Percentiles rank a stretch among this genome's conserved stretches.
These are phyloP conservation scores for Syrmaticus mikado DNA, from an alignment of 2,113 vertebrate genomes.

Conservation along the genomic window DNA sequence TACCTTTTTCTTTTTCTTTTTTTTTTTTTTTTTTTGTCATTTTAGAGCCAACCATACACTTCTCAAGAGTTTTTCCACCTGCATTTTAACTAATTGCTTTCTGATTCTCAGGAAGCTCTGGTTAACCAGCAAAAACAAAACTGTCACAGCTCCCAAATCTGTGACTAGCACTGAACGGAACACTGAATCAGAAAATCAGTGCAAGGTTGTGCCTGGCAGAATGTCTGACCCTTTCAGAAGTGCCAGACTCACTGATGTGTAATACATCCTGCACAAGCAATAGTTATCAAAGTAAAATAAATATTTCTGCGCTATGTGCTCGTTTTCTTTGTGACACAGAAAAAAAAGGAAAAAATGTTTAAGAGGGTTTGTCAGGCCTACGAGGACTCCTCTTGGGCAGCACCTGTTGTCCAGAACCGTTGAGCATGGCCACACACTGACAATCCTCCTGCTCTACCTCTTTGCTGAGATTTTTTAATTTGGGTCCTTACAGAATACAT, in stretches of 20 bases:
- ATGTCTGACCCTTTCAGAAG: not conserved
- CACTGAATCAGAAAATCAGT: not conserved
- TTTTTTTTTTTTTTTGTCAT: not conserved
- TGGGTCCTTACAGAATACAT: not conserved
- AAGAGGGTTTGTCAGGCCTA: not conserved
- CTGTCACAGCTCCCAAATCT: not conserved
- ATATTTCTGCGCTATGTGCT: not conserved
- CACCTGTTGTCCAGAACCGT: not conserved
- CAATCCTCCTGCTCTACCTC: not conserved
- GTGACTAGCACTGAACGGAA: not conserved
- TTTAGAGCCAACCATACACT: not conserved
- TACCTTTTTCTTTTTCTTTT: not conserved
- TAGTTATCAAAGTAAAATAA: not conserved
- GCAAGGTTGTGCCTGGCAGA: not conserved
- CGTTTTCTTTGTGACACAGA: not conserved
- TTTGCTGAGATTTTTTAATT: not conserved
- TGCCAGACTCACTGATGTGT: not conserved
- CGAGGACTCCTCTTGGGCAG: not conserved
- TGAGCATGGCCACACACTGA: rapidly evolving
- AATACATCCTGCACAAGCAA: not conserved
- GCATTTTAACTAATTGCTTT: not conserved
- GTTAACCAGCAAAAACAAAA: not conserved
- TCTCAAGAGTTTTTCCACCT: not conserved
- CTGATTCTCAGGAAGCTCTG: not conserved
- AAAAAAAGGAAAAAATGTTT: not conserved